Evolutionary conservation across 2,113 vertebrate species (phyloP).

Genomic region (Psittacus erithacus): DNA sequence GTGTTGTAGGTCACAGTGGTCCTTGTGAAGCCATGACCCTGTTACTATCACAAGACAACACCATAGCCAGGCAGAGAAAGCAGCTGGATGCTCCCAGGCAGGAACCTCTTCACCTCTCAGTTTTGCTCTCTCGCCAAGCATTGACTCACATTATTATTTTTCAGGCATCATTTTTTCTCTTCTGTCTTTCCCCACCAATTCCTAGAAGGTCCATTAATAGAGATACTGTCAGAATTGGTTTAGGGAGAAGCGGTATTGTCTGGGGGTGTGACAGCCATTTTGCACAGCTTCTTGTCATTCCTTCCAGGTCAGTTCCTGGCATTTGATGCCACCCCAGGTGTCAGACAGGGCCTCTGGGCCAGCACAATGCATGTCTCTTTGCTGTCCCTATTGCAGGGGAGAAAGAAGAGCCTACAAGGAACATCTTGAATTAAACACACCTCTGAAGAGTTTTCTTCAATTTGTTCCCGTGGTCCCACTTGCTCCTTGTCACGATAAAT

Average conservation of each 20-base stretch:
- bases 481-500: background rate
- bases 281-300: background rate
- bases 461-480: background rate
- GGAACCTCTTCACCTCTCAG: background rate
- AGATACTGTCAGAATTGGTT: background rate
- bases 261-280: background rate
- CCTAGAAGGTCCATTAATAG: background rate
- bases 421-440: background rate
- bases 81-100: background rate
- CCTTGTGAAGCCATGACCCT: background rate
- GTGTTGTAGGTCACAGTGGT: background rate
- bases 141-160: background rate
- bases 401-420: background rate
- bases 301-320: background rate
- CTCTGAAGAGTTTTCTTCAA: background rate
- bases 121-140: background rate
- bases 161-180: background rate
- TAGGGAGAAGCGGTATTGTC: background rate
- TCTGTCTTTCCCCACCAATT: background rate
- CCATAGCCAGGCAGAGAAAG: background rate
- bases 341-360: too few species aligned
- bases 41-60: background rate
- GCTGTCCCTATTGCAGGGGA: background rate
- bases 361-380: background rate
- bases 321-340: background rate